These are phyloP conservation scores for Hybos culiciformis DNA, from an alignment of 2,888 invertebrate genomes.

Conservation along the genomic window DNA sequence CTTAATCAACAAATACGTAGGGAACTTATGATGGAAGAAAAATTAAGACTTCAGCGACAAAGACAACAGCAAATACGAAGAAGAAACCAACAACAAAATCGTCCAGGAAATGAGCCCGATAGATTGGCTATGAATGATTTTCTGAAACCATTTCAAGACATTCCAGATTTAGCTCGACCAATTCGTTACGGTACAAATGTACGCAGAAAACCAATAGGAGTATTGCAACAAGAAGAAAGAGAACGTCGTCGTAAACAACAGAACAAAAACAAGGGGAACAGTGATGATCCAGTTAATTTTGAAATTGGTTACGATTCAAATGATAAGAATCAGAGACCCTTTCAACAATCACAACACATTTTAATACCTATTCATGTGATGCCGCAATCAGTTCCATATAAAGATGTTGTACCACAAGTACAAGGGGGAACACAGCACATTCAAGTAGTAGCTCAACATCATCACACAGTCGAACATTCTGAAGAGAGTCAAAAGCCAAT, in stretches of 20 bases:
- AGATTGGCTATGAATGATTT: not conserved
- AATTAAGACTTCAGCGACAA: not conserved
- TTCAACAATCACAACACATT: not conserved
- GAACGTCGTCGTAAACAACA: not conserved
- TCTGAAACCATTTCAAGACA: constrained; percentile 7
- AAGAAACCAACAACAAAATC: not conserved
- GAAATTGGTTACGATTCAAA: no score
- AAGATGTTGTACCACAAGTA: not conserved
- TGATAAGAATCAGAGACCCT: not conserved
- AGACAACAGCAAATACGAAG: not conserved
- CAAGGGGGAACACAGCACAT: constrained; percentile 8
- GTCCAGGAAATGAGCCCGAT: not conserved
- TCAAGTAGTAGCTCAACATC: constrained; percentile 12
- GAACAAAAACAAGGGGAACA: constrained; percentile 5
- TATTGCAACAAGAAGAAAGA: not conserved
- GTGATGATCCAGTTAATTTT: no score
- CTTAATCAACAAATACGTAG: no score
- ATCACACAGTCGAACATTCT: constrained; percentile 8
- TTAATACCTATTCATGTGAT: not conserved
- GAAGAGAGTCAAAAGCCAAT: not conserved
- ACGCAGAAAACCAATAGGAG: not conserved
- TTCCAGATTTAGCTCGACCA: constrained; percentile 6
- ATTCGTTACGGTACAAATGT: not conserved
- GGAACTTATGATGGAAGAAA: no score
- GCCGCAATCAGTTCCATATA: not conserved